phyloP scores from a whole-genome alignment of 2,888 invertebrate genomes.

The Chirona hameri region DNA sequence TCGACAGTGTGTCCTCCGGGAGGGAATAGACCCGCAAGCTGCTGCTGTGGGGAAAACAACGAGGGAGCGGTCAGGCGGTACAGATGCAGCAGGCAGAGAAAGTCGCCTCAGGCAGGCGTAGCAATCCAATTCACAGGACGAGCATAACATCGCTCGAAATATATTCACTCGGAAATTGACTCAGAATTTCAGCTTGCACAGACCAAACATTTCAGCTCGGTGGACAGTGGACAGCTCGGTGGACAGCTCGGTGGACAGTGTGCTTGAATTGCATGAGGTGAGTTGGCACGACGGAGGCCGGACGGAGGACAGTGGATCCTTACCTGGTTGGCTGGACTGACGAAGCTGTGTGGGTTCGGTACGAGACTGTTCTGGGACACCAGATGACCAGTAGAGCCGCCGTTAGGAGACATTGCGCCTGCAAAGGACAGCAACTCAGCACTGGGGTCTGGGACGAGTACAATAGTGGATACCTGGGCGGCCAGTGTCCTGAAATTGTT shows the following conservation, averaged over 20 bases:
- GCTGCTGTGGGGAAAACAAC: neutral
- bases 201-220: neutral
- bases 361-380: neutral
- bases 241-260: too few relatives aligned
- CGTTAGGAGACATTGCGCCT: neutral
- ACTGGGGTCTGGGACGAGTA: too few relatives aligned
- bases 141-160: too few relatives aligned
- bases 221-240: neutral
- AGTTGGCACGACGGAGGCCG: neutral
- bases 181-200: neutral
- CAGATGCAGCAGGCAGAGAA: too few relatives aligned
- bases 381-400: neutral
- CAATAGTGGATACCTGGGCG: too few relatives aligned
- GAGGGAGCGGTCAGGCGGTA: too few relatives aligned
- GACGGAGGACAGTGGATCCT: neutral
- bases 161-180: too few relatives aligned
- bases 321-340: neutral
- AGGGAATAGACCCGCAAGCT: neutral
- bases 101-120: too few relatives aligned
- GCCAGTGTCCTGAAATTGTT: too few relatives aligned
- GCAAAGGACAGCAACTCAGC: neutral
- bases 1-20: constrained; percentile 29
- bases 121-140: too few relatives aligned
- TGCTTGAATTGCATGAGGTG: too few relatives aligned
- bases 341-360: neutral